Conservation (phyloP, 35 echinoderm and acorn worm genomes). For the Holothuria glaberrima region DNA sequence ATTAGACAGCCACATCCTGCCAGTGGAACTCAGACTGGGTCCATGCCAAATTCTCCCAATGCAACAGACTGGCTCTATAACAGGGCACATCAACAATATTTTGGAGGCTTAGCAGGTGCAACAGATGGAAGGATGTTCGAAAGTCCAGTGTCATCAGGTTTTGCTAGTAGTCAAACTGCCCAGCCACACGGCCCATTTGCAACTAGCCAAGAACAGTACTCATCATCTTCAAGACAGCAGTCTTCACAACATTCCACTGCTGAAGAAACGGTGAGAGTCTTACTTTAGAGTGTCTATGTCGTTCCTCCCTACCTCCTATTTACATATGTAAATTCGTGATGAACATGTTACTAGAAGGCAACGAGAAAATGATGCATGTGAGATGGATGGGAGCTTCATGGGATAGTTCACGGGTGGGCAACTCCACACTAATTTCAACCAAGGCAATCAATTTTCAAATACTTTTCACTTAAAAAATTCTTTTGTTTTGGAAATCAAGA, state of each 20-base stretch:
- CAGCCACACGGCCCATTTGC: constrained; percentile 54
- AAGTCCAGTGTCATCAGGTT: neutral
- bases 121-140: constrained; percentile 1
- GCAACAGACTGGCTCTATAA: constrained; percentile 23
- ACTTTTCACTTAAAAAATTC: too few relatives aligned
- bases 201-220: constrained; percentile 55
- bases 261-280: neutral
- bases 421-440: too few relatives aligned
- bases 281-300: too few relatives aligned
- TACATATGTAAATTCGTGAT: too few relatives aligned
- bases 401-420: too few relatives aligned
- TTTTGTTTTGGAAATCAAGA: too few relatives aligned
- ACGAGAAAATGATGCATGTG: too few relatives aligned
- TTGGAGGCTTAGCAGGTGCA: constrained; percentile 21
- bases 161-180: constrained; percentile 36
- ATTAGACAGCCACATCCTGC: neutral
- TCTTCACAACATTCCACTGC: constrained; percentile 25
- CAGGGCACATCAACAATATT: constrained; percentile 49
- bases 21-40: constrained; percentile 5
- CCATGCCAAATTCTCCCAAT: constrained; percentile 28
- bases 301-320: too few relatives aligned
- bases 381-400: too few relatives aligned
- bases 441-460: too few relatives aligned
- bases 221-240: constrained; percentile 6
- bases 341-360: too few relatives aligned